These are phyloP conservation scores for Aplodontia rufa DNA, from an alignment of 2,113 vertebrate species.

Conservation along the genomic window DNA sequence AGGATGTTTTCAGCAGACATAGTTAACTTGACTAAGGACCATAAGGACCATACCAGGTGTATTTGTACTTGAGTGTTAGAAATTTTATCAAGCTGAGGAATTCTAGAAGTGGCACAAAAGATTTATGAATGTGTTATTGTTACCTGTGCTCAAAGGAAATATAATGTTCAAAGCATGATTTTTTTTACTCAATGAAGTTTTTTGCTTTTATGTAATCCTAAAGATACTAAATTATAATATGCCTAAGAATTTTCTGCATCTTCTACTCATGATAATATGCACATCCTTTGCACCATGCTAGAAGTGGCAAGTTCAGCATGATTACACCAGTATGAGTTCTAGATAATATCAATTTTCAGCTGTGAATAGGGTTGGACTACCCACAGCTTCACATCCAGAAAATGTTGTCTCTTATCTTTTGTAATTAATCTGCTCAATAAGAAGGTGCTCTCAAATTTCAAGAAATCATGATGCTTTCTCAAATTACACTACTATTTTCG, in stretches of 20 bases:
- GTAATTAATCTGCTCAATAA: constrained; percentile 67
- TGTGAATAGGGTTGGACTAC: constrained; percentile 60
- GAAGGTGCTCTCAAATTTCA: constrained; percentile 31
- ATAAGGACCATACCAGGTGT: background rate
- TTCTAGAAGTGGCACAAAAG: background rate
- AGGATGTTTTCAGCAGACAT: background rate
- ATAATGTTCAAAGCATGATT: background rate
- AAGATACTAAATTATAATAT: constrained; percentile 10
- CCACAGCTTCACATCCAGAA: constrained; percentile 58
- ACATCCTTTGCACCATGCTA: constrained; percentile 54
- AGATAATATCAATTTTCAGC: constrained; percentile 75
- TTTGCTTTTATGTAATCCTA: background rate
- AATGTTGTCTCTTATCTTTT: constrained; percentile 58
- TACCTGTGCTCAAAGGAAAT: background rate
- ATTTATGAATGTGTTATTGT: background rate
- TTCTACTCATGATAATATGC: constrained; percentile 39
- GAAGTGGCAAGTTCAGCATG: constrained; percentile 55
- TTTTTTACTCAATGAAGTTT: background rate
- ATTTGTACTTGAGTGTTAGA: background rate
- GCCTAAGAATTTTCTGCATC: constrained; percentile 23
- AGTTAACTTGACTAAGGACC: background rate
- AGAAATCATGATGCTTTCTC: constrained; percentile 21
- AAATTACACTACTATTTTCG: constrained; percentile 21
- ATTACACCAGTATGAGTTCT: constrained; percentile 73
- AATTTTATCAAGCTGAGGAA: background rate